Conservation (phyloP, 2,888 invertebrate genomes). For the Scaptomyza tumidula region DNA sequence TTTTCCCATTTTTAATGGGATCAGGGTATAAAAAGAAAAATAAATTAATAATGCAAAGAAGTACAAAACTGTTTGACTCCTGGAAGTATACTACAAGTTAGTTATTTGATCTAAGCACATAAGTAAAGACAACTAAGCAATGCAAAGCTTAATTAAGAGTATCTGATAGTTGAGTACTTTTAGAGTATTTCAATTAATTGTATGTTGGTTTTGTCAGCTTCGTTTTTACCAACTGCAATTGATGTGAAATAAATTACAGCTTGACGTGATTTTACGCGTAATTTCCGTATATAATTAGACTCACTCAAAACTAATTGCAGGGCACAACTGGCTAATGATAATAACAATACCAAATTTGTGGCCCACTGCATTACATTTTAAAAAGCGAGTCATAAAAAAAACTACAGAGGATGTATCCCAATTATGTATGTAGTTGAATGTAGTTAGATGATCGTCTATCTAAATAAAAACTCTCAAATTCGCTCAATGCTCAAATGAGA, state of each 20-base stretch:
- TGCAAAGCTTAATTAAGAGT: neutral
- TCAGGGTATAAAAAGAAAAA: too few relatives aligned
- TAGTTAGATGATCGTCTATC: slow-evolving; percentile 15
- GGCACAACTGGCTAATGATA: slow-evolving; percentile 45
- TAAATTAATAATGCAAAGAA: too few relatives aligned
- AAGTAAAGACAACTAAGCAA: too few relatives aligned
- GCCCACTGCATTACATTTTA: slow-evolving; percentile 25
- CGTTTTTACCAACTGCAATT: slow-evolving; percentile 52
- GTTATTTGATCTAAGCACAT: too few relatives aligned
- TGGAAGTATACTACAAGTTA: too few relatives aligned
- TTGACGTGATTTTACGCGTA: slow-evolving; percentile 76
- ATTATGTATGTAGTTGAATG: slow-evolving; percentile 34
- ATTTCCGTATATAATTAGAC: slow-evolving; percentile 77
- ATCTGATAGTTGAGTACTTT: neutral
- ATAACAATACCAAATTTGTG: slow-evolving; percentile 23
- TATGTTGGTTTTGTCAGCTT: neutral
- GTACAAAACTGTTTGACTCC: too few relatives aligned
- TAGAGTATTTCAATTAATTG: neutral
- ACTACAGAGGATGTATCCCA: slow-evolving; percentile 45
- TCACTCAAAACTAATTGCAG: slow-evolving; percentile 40
- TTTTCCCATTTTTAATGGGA: too few relatives aligned
- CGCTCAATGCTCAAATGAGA: slow-evolving; percentile 8
- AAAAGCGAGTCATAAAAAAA: slow-evolving; percentile 32
- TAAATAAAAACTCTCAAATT: slow-evolving; percentile 17
- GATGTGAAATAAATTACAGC: slow-evolving; percentile 73